Conservation (phyloP, 2,888 invertebrate species). For the Pomacea canaliculata region DNA sequence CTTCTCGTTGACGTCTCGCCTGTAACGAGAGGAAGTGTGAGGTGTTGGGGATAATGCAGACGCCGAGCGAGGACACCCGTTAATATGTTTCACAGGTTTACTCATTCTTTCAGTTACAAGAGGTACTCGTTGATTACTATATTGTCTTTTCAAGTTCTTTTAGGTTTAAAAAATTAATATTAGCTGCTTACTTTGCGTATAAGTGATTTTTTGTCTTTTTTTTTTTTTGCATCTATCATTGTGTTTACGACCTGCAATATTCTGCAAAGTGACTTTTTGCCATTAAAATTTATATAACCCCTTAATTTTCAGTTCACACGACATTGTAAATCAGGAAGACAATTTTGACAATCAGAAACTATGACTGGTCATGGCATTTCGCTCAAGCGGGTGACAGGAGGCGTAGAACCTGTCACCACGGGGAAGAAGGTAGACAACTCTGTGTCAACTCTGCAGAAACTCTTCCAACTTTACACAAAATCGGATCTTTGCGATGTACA, state of each 20-base stretch:
- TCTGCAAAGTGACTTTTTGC: too few species aligned
- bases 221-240: too few species aligned
- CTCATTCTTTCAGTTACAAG: not conserved
- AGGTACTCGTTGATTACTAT: too few species aligned
- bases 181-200: too few species aligned
- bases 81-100: not conserved
- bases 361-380: conserved; percentile 3
- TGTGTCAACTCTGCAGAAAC: conserved; percentile 33
- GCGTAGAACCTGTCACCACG: conserved; percentile 1
- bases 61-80: not conserved
- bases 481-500: conserved; percentile 88
- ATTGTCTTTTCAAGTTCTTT: too few species aligned
- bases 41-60: not conserved
- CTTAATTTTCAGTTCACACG: too few species aligned
- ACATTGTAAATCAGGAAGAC: too few species aligned
- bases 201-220: too few species aligned
- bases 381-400: not conserved
- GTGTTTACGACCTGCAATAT: too few species aligned
- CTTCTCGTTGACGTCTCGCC: conserved; percentile 9
- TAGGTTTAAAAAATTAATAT: too few species aligned
- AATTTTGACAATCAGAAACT: too few species aligned
- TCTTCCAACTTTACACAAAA: conserved; percentile 45
- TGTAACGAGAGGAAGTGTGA: not conserved
- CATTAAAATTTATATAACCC: too few species aligned
- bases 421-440: conserved; percentile 43